Evolutionary conservation across 1,140 invertebrate species (phyloP).

Genomic region (Anoplophora glabripennis): DNA sequence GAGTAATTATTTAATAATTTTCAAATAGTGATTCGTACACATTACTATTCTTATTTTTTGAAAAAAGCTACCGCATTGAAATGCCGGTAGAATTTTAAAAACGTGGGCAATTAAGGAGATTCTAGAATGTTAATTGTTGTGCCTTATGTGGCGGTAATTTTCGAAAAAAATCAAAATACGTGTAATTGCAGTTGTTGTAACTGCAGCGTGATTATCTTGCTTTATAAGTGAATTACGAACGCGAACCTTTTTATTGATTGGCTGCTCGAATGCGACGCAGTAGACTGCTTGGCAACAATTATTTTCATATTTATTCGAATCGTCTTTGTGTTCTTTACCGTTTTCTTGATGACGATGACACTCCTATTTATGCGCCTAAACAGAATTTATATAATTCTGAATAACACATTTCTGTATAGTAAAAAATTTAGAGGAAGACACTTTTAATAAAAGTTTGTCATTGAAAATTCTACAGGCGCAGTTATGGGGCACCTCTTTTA

Average conservation of each 20-base stretch:
- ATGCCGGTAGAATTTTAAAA: conserved; percentile 12
- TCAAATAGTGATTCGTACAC: conserved; percentile 9
- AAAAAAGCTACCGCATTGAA: conserved; percentile 3
- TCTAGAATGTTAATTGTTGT: conserved; percentile 21
- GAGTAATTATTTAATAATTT: conserved; percentile 17
- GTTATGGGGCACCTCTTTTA: too few species aligned
- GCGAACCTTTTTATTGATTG: conserved; percentile 16
- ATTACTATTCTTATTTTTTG: conserved; percentile 1
- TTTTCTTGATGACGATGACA: too few species aligned
- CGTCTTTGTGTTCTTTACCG: too few species aligned
- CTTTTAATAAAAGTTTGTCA: too few species aligned
- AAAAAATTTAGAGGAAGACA: too few species aligned
- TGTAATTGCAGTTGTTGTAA: conserved; percentile 20
- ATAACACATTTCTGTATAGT: too few species aligned
- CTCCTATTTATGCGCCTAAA: too few species aligned
- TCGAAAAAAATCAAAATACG: conserved; percentile 19
- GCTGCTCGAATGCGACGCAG: conserved; percentile 1
- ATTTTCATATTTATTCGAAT: too few species aligned
- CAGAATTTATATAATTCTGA: too few species aligned
- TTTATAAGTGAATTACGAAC: conserved; percentile 15
- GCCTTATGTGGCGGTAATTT: conserved; percentile 17
- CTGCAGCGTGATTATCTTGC: conserved; percentile 17
- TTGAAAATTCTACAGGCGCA: too few species aligned
- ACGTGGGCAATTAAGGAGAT: conserved; percentile 20
- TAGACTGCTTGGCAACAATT: too few species aligned